A percentile compares a stretch with the other conserved stretches of the same genome.
phyloP scores from a whole-genome alignment of 2,113 vertebrate genomes.

The Ammospiza caudacuta region DNA sequence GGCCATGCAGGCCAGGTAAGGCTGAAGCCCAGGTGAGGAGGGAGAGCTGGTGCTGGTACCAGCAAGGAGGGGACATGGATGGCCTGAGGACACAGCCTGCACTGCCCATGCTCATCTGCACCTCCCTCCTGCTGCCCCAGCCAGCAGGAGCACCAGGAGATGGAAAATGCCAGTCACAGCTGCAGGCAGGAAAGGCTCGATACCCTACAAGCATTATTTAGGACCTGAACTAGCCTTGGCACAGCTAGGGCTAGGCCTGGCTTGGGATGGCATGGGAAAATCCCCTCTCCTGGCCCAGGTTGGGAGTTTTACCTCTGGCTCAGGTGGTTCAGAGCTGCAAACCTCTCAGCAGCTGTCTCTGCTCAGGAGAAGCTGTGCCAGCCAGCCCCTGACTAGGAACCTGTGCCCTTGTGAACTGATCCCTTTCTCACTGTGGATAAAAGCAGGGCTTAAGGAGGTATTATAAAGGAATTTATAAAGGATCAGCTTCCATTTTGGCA shows the following conservation, averaged over 20 bases:
- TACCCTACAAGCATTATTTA: not conserved
- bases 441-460: not conserved
- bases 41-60: not conserved
- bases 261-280: rapidly evolving
- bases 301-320: not conserved
- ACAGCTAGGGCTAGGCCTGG: not conserved
- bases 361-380: not conserved
- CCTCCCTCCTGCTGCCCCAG: rapidly evolving
- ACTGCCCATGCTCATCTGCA: not conserved
- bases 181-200: not conserved
- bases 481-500: not conserved
- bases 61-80: not conserved
- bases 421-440: not conserved
- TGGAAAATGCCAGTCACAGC: not conserved
- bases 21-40: not conserved
- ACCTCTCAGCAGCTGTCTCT: not conserved
- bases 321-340: not conserved
- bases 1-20: not conserved
- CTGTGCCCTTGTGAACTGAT: not conserved
- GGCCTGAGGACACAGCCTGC: not conserved
- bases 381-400: not conserved
- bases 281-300: not conserved
- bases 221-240: no score
- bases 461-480: not conserved
- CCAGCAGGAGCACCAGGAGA: not conserved